Conservation (phyloP, 2,888 invertebrate species). For the Unio pictorum region DNA sequence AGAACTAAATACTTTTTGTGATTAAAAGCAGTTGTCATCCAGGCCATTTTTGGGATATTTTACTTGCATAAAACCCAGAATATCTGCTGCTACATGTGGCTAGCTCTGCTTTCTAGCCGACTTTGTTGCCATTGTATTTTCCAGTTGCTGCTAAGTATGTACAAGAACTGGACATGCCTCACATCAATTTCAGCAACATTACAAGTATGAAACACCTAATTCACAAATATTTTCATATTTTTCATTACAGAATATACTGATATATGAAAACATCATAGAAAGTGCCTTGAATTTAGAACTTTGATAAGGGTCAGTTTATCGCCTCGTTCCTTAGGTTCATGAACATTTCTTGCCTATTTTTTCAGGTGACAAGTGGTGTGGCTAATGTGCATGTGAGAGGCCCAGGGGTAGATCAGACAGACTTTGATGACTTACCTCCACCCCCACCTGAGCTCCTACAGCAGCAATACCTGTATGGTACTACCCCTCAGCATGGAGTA, state of each 20-base stretch:
- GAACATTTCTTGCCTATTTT: constrained; percentile 8
- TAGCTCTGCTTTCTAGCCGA: too few relatives aligned
- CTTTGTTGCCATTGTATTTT: too few relatives aligned
- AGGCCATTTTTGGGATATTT: too few relatives aligned
- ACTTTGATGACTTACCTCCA: constrained; percentile 48
- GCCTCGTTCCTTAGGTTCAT: neutral
- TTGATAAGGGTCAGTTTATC: neutral
- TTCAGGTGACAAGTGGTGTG: constrained; percentile 50
- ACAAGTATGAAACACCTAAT: too few relatives aligned
- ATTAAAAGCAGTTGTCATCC: too few relatives aligned
- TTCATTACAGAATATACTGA: neutral
- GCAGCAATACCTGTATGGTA: constrained; percentile 64
- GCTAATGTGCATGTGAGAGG: constrained; percentile 41
- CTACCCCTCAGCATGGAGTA: constrained; percentile 57
- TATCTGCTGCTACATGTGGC: too few relatives aligned
- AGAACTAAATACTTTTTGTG: too few relatives aligned
- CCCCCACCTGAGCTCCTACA: constrained; percentile 62
- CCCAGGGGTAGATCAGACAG: constrained; percentile 29
- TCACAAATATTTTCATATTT: neutral
- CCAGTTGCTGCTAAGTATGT: too few relatives aligned
- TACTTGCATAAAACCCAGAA: too few relatives aligned
- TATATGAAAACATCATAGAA: neutral
- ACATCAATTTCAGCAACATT: too few relatives aligned
- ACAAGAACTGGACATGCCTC: too few relatives aligned
- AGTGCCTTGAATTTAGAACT: too few relatives aligned